Evolutionary conservation across 2,797 vertebrate species (phyloP).

Genomic region (Lates japonicus): DNA sequence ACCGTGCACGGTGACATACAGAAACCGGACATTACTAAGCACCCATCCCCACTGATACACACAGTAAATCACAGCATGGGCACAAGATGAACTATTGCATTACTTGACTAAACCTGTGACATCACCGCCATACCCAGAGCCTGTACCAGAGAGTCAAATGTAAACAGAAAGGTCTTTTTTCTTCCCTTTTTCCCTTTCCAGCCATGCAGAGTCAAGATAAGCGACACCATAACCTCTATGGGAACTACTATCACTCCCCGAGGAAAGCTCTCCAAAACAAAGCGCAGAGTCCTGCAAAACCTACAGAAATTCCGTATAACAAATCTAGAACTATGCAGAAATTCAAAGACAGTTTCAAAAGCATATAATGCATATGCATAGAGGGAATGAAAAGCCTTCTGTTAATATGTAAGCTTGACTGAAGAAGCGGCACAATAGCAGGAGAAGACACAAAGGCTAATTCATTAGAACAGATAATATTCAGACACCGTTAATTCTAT

Average conservation of each 20-base stretch:
- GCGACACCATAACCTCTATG: conserved; percentile 78
- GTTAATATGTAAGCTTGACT: conserved; percentile 72
- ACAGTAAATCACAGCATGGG: conserved; percentile 60
- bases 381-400: conserved; percentile 63
- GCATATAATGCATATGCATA: conserved; percentile 64
- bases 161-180: conserved; percentile 64
- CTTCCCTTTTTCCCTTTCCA: conserved; percentile 58
- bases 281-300: conserved; percentile 66
- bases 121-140: conserved; percentile 77
- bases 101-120: conserved; percentile 75
- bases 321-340: conserved; percentile 63
- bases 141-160: conserved; percentile 77
- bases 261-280: conserved; percentile 80
- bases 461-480: conserved; percentile 86
- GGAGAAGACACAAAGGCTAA: conserved; percentile 80
- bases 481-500: conserved; percentile 85
- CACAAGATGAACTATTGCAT: conserved; percentile 63
- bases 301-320: conserved; percentile 53
- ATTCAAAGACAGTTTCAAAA: conserved; percentile 57
- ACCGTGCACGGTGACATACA: conserved; percentile 48
- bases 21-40: conserved; percentile 63
- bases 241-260: conserved; percentile 79
- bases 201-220: conserved; percentile 77
- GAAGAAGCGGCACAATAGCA: conserved; percentile 69
- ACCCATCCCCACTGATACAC: conserved; percentile 49